Percentiles rank a stretch among this genome's conserved stretches.
phyloP scores from a whole-genome alignment of 1,140 invertebrate species.

The Physella acuta region DNA sequence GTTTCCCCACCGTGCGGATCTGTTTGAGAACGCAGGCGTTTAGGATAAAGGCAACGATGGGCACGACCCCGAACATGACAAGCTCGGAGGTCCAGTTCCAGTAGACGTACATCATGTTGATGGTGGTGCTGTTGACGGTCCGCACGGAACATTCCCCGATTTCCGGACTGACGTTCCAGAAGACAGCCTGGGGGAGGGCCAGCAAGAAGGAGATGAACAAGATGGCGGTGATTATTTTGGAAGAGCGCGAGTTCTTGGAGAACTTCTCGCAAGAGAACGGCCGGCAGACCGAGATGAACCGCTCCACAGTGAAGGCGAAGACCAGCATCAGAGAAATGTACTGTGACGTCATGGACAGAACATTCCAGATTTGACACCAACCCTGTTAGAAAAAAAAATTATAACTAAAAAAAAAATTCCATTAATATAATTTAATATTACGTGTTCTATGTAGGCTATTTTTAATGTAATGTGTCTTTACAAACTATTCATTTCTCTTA shows the following conservation, averaged over 20 bases:
- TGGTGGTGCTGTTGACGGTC: neutral
- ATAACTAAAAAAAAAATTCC: neutral
- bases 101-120: constrained; percentile 30
- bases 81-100: constrained; percentile 46
- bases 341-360: constrained; percentile 37
- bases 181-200: constrained; percentile 39
- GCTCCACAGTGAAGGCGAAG: constrained; percentile 84
- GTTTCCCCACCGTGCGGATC: constrained; percentile 29
- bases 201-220: constrained; percentile 31
- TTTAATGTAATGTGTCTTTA: too few species aligned
- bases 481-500: too few species aligned
- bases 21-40: constrained; percentile 45
- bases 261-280: constrained; percentile 67
- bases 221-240: constrained; percentile 34
- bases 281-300: constrained; percentile 88
- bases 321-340: constrained; percentile 47
- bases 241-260: constrained; percentile 32
- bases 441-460: too few species aligned
- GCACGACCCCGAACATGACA: constrained; percentile 36
- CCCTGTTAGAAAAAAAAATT: constrained; percentile 8
- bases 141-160: constrained; percentile 28
- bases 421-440: too few species aligned
- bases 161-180: constrained; percentile 36
- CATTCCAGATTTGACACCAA: constrained; percentile 38
- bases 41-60: constrained; percentile 34